Conservation (phyloP, 2,113 vertebrate species). For the Thamnophis sirtalis region DNA sequence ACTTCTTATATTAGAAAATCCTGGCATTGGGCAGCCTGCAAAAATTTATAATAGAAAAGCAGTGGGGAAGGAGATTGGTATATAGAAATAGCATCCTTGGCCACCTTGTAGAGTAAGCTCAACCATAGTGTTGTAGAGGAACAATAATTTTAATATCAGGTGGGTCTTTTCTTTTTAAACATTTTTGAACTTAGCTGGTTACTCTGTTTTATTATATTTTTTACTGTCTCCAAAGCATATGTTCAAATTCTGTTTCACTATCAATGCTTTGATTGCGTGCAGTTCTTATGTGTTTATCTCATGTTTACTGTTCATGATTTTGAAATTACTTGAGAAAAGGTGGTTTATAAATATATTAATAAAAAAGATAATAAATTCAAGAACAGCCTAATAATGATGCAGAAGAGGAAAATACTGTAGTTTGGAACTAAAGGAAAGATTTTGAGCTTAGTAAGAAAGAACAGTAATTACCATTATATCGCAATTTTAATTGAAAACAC, state of each 20-base stretch:
- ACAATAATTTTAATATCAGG: neutral
- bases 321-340: neutral
- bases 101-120: neutral
- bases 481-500: too few relatives aligned
- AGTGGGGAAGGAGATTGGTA: neutral
- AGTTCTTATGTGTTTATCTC: neutral
- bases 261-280: neutral
- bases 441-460: neutral
- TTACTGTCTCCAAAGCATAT: neutral
- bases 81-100: neutral
- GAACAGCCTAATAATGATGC: neutral
- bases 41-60: neutral
- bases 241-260: neutral
- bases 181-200: neutral
- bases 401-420: neutral
- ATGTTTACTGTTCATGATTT: neutral
- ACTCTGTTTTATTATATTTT: neutral
- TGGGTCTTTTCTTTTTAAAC: neutral
- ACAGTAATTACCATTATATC: neutral
- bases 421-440: neutral
- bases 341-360: neutral
- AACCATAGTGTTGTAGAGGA: neutral
- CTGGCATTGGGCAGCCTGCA: neutral
- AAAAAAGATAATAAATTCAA: neutral
- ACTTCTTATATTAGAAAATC: neutral